phyloP scores from a whole-genome alignment of 2,888 invertebrate species.

The Glaucopsyche alexis region DNA sequence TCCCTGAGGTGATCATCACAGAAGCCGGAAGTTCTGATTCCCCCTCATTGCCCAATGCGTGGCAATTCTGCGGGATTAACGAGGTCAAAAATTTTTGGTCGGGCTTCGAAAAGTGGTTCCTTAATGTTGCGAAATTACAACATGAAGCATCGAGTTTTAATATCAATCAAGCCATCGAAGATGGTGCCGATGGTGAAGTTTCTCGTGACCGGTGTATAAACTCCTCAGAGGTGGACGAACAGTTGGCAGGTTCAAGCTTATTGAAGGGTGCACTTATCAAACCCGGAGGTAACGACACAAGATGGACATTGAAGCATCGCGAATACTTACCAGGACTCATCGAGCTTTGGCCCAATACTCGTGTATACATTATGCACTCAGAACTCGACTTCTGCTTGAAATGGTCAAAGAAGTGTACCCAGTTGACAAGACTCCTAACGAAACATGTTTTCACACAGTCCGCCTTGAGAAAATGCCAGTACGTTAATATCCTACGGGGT shows the following conservation, averaged over 20 bases:
- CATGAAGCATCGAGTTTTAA: neutral
- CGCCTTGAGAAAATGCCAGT: no score
- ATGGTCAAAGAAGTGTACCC: no score
- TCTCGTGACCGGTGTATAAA: neutral
- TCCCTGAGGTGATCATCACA: conserved; percentile 6
- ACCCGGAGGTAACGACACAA: no score
- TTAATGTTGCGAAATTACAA: conserved; percentile 13
- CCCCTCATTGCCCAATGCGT: conserved; percentile 19
- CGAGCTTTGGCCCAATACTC: no score
- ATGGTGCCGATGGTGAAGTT: conserved; percentile 12
- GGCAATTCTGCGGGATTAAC: neutral
- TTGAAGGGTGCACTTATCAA: no score
- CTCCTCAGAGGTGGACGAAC: conserved; percentile 3
- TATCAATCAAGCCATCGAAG: neutral
- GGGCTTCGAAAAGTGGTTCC: conserved; percentile 8
- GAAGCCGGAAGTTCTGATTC: conserved; percentile 9
- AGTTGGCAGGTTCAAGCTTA: conserved; percentile 4
- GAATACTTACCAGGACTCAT: no score
- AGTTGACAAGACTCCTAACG: conserved; percentile 9
- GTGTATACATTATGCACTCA: no score
- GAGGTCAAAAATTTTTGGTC: conserved; percentile 6
- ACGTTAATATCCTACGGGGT: no score
- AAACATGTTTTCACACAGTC: conserved; percentile 4
- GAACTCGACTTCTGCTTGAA: no score
- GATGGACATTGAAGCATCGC: no score